These are phyloP conservation scores for Sebastes nivosus DNA, from an alignment of 2,797 vertebrate species.

Conservation along the genomic window DNA sequence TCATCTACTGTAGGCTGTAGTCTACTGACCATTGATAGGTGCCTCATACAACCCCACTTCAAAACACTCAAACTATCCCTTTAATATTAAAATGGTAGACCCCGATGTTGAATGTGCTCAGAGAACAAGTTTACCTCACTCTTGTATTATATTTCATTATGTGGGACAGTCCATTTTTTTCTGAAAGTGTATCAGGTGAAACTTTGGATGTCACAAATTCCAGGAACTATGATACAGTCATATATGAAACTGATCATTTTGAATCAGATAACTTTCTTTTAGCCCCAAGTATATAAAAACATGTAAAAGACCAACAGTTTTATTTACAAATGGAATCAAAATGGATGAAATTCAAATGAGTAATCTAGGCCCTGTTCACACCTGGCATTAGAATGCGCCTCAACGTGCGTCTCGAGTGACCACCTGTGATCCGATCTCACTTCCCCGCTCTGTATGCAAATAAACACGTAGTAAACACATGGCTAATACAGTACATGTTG, in stretches of 20 bases:
- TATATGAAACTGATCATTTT: neutral
- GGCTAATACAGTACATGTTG: too few relatives aligned
- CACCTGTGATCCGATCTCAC: too few relatives aligned
- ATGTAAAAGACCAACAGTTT: neutral
- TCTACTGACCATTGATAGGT: too few relatives aligned
- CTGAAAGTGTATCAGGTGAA: neutral
- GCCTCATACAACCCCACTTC: neutral
- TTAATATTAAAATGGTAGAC: neutral
- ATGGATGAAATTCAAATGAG: neutral
- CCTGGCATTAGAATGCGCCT: too few relatives aligned
- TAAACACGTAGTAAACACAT: too few relatives aligned
- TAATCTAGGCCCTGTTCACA: neutral
- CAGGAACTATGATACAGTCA: neutral
- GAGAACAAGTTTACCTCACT: neutral
- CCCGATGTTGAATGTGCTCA: neutral
- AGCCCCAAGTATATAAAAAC: neutral
- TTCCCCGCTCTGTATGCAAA: too few relatives aligned
- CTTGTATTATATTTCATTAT: neutral
- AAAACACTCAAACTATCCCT: neutral
- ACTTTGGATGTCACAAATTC: neutral
- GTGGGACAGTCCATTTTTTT: neutral
- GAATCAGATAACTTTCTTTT: neutral
- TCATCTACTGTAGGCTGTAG: too few relatives aligned
- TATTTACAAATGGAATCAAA: neutral
- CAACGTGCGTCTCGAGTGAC: too few relatives aligned